phyloP scores from a whole-genome alignment of 2,113 vertebrate genomes.

The Morone chrysops region DNA sequence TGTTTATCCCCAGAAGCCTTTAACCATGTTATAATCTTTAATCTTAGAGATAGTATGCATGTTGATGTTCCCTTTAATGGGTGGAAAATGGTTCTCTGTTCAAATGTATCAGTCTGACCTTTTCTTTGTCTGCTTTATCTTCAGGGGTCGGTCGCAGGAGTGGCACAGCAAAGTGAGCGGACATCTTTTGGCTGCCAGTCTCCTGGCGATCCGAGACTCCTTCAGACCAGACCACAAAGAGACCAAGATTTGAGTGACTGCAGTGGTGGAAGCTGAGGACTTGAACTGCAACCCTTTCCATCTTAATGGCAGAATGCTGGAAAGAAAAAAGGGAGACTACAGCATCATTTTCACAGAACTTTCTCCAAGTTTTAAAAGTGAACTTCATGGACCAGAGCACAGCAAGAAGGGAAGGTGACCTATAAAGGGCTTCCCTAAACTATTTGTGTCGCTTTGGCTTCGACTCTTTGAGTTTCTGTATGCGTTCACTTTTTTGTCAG shows the following conservation, averaged over 20 bases:
- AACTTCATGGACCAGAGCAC: conserved; percentile 1
- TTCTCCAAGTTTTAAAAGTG: not conserved
- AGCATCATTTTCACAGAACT: not conserved
- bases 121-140: conserved; percentile 5
- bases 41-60: not conserved
- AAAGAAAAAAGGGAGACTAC: not conserved
- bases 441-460: not conserved
- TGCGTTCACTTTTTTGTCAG: not conserved
- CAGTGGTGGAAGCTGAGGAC: not conserved
- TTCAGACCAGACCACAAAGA: conserved; percentile 74
- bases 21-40: not conserved
- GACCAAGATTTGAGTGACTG: conserved; percentile 57
- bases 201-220: conserved; percentile 82
- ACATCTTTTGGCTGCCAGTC: conserved; percentile 78
- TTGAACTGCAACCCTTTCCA: not conserved
- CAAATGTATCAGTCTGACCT: not conserved
- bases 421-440: not conserved
- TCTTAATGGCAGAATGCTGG: not conserved
- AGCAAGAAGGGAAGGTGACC: conserved; percentile 10
- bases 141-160: conserved; percentile 84
- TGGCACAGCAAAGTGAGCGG: conserved; percentile 86
- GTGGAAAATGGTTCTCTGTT: not conserved
- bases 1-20: not conserved
- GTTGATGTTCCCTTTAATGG: not conserved
- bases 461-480: not conserved